Evolutionary conservation across 1,140 invertebrate species (phyloP).

Genomic region (Chelonus insularis): DNA sequence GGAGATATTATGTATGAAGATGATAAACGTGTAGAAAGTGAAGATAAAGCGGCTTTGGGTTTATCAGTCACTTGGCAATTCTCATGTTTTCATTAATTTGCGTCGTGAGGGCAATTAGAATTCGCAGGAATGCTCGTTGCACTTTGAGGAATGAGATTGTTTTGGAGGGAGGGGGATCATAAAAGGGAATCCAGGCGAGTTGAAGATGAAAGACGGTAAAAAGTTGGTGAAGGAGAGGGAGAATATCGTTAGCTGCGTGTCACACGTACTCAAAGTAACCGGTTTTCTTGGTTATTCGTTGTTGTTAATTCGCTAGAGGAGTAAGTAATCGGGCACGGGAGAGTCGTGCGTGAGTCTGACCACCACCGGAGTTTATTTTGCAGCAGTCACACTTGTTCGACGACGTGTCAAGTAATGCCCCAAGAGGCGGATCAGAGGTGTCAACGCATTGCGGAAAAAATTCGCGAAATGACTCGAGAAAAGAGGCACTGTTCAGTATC

Average conservation of each 20-base stretch:
- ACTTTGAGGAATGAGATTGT: slow-evolving; percentile 22
- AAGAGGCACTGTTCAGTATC: background rate
- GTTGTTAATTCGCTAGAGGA: slow-evolving; percentile 52
- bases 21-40: background rate
- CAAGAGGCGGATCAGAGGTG: background rate
- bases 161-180: background rate
- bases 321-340: slow-evolving; percentile 46
- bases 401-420: slow-evolving; percentile 31
- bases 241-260: slow-evolving; percentile 49
- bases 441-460: slow-evolving; percentile 2
- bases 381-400: background rate
- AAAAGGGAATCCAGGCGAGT: background rate
- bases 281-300: slow-evolving; percentile 54
- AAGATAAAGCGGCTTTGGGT: slow-evolving; percentile 33
- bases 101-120: slow-evolving; percentile 43
- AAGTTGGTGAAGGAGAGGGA: background rate
- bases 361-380: slow-evolving; percentile 36
- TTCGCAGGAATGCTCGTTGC: slow-evolving; percentile 53
- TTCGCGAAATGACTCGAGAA: no score
- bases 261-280: slow-evolving; percentile 40
- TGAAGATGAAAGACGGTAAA: slow-evolving; percentile 11
- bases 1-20: no score
- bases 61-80: slow-evolving; percentile 49
- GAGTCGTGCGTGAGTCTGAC: slow-evolving; percentile 34
- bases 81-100: slow-evolving; percentile 57